Evolutionary conservation across 2,113 vertebrate genomes (phyloP), one percentile per base, ranked within the genome.

Genomic region (Prietella phreatophila): DNA sequence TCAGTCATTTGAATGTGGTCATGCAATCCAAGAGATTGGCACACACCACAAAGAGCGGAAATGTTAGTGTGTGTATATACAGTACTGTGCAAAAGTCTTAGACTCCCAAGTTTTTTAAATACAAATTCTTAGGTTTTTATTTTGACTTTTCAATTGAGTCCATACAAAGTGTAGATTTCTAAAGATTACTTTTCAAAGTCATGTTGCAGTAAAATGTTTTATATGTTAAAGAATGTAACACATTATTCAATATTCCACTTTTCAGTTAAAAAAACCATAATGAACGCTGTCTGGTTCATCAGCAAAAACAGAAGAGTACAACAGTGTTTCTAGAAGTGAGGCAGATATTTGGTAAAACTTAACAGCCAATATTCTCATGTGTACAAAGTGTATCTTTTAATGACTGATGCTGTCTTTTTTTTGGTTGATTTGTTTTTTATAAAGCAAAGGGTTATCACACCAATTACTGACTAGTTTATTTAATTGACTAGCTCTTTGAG

Each of bases 1-100:
- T 58, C 2, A 65, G 84, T 85, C 30, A 87, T 82, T 65, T 81
- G 42, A 88, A 75, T 30, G 14, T 42, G 27, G 53, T 33, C 50
- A 85, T 61, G 56, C 1, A 20, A 85, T 4, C 42, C 4, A 2
- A 3, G 39, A 33, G 47, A 55, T 22, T 30, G 8, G 56, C 4
- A 9, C 25, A 55, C 10, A 63, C 10, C 20, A 25, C 53, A 84
- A 6, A 53, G 25, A 67, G 1, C 2, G 42, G 3, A 33, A 25
- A 30, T 30, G 27, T 63, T 36, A 0, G 20, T 33, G 56, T 80
- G 20, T 33, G 56, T 80, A 6, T 73, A 55, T 33, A 84, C 15
- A 84, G 27, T 84, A 53, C 11, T 25, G n/a, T 33, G n/a, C n/a
- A 71, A 55, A 22, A 55, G n/a, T 27, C 25, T 69, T 47, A 3